These are phyloP conservation scores for Apodemia zela DNA, from an alignment of 2,888 invertebrate genomes.

Conservation along the genomic window DNA sequence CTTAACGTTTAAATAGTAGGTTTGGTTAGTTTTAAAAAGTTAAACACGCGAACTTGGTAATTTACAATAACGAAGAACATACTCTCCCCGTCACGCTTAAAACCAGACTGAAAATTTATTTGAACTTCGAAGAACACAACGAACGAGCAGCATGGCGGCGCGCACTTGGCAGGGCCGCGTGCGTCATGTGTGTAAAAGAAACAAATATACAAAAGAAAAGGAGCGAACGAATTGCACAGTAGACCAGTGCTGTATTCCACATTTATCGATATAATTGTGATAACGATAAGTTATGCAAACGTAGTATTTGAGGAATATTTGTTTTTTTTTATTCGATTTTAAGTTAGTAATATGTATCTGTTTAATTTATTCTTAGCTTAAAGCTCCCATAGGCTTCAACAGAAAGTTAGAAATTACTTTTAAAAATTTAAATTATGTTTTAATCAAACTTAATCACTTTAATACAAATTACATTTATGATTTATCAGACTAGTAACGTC, in stretches of 20 bases:
- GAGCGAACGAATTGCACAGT: constrained; percentile 43
- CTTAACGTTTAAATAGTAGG: neutral
- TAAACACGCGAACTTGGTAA: constrained; percentile 47
- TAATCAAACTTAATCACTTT: no score
- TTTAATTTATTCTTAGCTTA: no score
- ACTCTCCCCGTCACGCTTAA: constrained; percentile 18
- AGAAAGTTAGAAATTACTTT: no score
- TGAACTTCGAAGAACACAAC: constrained; percentile 18
- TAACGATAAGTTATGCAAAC: no score
- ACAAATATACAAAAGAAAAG: constrained; percentile 39
- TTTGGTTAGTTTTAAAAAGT: constrained; percentile 18
- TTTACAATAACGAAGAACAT: constrained; percentile 21
- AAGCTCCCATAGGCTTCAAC: no score
- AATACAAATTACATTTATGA: no score
- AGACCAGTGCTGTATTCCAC: constrained; percentile 30
- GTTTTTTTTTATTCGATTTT: no score
- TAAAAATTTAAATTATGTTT: no score
- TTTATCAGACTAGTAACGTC: no score
- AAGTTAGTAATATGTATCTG: no score
- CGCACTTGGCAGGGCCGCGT: constrained; percentile 29
- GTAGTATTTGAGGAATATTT: no score
- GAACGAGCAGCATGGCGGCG: constrained; percentile 22
- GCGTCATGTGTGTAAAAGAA: constrained; percentile 39
- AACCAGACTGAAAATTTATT: constrained; percentile 27
- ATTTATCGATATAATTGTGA: neutral